These are phyloP conservation scores for Sepiola atlantica DNA, from an alignment of 2,888 invertebrate species.

Conservation along the genomic window DNA sequence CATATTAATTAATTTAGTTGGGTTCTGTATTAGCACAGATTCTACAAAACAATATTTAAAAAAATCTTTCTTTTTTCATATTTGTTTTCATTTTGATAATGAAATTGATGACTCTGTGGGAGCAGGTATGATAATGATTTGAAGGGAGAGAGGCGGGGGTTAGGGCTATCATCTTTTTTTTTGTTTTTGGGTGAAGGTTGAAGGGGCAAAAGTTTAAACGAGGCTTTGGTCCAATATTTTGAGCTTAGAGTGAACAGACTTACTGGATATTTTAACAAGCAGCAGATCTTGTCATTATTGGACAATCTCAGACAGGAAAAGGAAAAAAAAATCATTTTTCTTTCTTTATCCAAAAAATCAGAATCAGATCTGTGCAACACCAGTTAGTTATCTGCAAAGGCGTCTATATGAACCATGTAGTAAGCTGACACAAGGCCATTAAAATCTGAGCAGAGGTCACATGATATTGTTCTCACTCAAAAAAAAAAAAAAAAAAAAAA, in stretches of 20 bases:
- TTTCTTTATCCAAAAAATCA: too few species aligned
- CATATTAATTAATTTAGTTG: background rate
- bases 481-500: background rate
- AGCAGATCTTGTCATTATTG: background rate
- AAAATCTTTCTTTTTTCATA: background rate
- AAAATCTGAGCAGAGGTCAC: background rate
- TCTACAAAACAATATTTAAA: background rate
- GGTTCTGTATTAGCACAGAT: background rate
- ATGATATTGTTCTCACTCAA: background rate
- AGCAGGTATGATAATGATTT: background rate
- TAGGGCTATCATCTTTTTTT: background rate
- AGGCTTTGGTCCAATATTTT: background rate
- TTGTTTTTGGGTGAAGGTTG: too few species aligned
- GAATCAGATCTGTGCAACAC: background rate
- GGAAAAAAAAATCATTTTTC: background rate
- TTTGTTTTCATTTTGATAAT: background rate
- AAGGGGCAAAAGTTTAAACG: background rate
- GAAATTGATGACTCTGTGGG: background rate
- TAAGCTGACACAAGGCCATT: background rate
- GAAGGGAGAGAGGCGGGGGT: background rate
- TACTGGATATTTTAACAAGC: constrained; percentile 3
- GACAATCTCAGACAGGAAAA: background rate
- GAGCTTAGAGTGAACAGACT: constrained; percentile 5
- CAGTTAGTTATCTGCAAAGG: background rate
- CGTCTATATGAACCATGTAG: constrained; percentile 18